These are phyloP conservation scores for Euplagia quadripunctaria DNA, from an alignment of 2,888 invertebrate genomes.

Conservation along the genomic window DNA sequence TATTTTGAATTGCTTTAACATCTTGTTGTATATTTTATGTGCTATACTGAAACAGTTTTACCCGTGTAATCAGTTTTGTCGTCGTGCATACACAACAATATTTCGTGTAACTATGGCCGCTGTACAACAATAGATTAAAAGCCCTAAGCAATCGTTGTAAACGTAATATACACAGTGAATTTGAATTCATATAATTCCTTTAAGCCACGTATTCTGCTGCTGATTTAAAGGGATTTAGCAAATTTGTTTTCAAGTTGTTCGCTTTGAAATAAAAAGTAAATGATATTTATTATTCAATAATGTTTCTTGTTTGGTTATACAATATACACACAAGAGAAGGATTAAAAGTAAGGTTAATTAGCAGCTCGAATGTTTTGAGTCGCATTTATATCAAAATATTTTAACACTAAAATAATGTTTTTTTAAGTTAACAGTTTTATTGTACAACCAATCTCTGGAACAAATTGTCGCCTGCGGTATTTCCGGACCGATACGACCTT, in stretches of 20 bases:
- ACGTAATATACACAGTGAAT: conserved; percentile 6
- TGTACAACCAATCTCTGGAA: too few species aligned
- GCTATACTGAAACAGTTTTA: neutral
- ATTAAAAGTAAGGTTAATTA: too few species aligned
- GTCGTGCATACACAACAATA: neutral
- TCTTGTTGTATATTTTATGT: neutral
- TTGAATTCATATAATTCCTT: conserved; percentile 3
- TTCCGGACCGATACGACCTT: too few species aligned
- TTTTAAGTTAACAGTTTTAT: too few species aligned
- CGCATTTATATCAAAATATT: too few species aligned
- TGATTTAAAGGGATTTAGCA: neutral
- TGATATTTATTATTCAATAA: neutral
- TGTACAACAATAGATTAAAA: neutral
- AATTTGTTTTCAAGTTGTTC: neutral
- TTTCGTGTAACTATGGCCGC: neutral
- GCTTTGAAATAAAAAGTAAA: neutral
- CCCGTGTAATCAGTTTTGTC: neutral
- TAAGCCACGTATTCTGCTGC: neutral
- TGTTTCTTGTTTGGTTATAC: neutral
- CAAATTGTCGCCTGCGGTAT: too few species aligned
- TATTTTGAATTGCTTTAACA: neutral
- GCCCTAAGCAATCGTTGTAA: neutral
- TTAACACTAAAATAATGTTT: too few species aligned
- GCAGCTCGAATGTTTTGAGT: too few species aligned
- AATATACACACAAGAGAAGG: too few species aligned